Base-by-base conservation (phyloP, 2,888 invertebrate species). In the Drosophila gaucha region DNA sequence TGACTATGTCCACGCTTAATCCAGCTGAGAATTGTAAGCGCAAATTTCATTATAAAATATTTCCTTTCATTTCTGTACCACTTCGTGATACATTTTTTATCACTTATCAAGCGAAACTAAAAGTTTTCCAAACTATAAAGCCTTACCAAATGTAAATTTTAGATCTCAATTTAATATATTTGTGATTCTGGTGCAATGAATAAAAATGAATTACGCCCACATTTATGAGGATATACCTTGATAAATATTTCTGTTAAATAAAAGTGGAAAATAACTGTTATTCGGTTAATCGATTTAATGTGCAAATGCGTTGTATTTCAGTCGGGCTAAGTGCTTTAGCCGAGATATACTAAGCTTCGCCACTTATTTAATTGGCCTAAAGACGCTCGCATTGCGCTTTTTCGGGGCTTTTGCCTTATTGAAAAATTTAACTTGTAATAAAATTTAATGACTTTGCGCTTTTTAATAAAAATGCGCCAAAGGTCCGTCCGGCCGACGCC, bases 341-440 rank as follows among this genome's bases (percentile, higher is more conserved):
- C 10, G 10, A 24, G 20, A 18, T 35, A 24, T 36, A 28, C 20
- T 43, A 38, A 39, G 35, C 41, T 14, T 33, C 10, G 12, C 10
- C 12, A 10, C 26, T 30, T 56, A 49, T 18, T 44, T 70, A 67
- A 70, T 74, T 74, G 62, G 36, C 60, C 36, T 46, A 36, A 56
- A 39, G 26, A 20, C 16, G 36, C 10, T 39, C 3, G 38, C 24
- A 24, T 18, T 12, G n/a, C 24, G 24, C 33, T 39, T 28, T 35
- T 69, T 70, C 22, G 41, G 56, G 12, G 6, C 36, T 24, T 52
- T 60, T 6, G 67, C 66, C 86, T 86, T 86, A 86, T 86, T 86
- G 84, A 86, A 84, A 86, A 86, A 84, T 86, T 82, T 70, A 74
- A 74, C 75, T 84, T 86, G 79, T 70, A 84, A 84, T 84, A 82